phyloP scores from a whole-genome alignment of 2,888 invertebrate species.

The Limnephilus marmoratus region DNA sequence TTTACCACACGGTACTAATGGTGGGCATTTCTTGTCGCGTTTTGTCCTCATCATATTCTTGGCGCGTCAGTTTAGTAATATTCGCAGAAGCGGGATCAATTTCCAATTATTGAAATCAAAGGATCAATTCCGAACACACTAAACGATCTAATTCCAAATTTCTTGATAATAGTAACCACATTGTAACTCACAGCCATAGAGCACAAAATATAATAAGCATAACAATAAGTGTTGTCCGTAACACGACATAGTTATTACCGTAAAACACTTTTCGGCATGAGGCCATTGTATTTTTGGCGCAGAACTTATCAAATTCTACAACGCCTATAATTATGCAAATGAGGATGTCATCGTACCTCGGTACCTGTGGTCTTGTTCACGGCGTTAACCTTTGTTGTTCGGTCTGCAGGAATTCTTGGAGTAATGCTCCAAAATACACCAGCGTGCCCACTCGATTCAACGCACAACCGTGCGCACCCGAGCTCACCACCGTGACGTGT shows the following conservation, averaged over 20 bases:
- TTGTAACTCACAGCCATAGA: neutral
- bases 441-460: neutral
- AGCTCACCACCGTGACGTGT: neutral
- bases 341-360: slow-evolving; percentile 4
- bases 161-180: neutral
- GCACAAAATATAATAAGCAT: neutral
- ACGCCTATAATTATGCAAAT: slow-evolving; percentile 26
- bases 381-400: neutral
- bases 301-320: neutral
- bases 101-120: neutral
- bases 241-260: neutral
- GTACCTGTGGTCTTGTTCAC: neutral
- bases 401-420: neutral
- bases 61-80: neutral
- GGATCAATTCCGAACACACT: neutral
- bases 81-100: neutral
- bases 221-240: neutral
- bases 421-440: neutral
- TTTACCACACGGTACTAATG: neutral
- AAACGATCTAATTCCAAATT: neutral
- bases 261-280: neutral
- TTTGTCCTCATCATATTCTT: neutral
- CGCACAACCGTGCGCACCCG: neutral
- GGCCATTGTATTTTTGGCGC: neutral
- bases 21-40: too few species aligned